Base-by-base conservation (phyloP, 2,888 invertebrate species). In the Vanessa cardui region DNA sequence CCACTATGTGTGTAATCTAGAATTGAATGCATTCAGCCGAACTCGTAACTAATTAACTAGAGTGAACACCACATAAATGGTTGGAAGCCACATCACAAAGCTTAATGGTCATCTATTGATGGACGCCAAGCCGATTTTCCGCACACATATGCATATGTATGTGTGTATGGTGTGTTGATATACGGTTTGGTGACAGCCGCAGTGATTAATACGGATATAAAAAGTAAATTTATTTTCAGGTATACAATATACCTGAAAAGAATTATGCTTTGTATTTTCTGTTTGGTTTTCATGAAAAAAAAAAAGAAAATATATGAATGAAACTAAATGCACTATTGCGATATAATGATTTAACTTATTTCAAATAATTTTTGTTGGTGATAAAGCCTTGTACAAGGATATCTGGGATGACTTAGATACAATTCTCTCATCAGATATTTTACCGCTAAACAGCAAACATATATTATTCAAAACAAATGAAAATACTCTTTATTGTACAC, bases 1-100 rank as follows among this genome's bases (percentile, higher is more conserved):
- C 50, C 47, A 64, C 58, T 45, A 18, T 52, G 45, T 59, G 31
- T 47, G 59, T 59, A 60, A 60, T 63, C 46, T 31, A 60, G 61
- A 66, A 66, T 66, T 33, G 58, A 47, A 56, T 59, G 64, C 66
- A 69, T 69, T 66, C 66, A 69, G 21, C 66, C 33, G 44, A 47
- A 58, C 63, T 68, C 50, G 58, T 54, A 60, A 67, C 69, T 71
- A 72, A 72, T 72, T 71, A 72, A 68, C 66, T 59, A 63, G 71
- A 73, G 72, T 68, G 70, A 68, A 68, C 56, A 47, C 63, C 52
- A 66, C 62, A 58, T 60, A 62, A 70, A 58, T 64, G 62, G 64
- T 62, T 64, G 52, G 65, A 66, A 60, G 64, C 66, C 45, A 50
- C 61, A 39, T 50, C 52, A 68, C 68, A 70, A 70, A 70, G 70